A percentile compares a stretch with the other conserved stretches of the same genome.
These are phyloP conservation scores for Ispidina lecontei DNA, from an alignment of 2,797 vertebrate genomes.

Conservation along the genomic window DNA sequence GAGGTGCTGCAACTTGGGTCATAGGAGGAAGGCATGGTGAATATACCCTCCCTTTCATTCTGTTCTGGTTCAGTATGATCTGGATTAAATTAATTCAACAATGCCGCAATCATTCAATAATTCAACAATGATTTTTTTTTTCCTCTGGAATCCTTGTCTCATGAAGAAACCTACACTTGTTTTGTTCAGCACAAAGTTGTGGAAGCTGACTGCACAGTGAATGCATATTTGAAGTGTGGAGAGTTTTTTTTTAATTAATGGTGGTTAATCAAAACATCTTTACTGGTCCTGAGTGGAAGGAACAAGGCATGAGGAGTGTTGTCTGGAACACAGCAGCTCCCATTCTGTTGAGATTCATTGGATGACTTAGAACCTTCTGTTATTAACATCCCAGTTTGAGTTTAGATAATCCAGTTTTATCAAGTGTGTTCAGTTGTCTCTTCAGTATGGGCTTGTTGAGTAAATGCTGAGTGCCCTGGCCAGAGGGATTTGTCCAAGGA, in stretches of 20 bases:
- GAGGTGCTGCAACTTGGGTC: background rate
- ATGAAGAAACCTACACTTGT: background rate
- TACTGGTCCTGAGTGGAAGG: background rate
- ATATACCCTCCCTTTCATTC: background rate
- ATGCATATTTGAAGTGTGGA: background rate
- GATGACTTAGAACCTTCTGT: background rate
- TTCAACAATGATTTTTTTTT: background rate
- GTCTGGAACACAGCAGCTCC: background rate
- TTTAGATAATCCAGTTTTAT: background rate
- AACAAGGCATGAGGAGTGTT: background rate
- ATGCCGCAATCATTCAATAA: background rate
- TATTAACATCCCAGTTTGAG: background rate
- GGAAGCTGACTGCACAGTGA: background rate
- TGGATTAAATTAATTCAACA: background rate
- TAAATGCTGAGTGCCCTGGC: too few species aligned
- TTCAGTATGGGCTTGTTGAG: background rate
- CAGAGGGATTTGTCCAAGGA: too few species aligned
- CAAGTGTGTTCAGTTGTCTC: background rate
- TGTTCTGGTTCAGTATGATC: background rate
- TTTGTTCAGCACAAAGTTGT: background rate
- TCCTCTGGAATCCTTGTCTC: background rate
- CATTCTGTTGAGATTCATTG: accelerated
- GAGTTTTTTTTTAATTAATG: background rate
- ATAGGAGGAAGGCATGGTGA: background rate
- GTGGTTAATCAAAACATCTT: background rate